Base-by-base conservation (phyloP, 1,140 invertebrate genomes). In the Mesaphorura yosii region DNA sequence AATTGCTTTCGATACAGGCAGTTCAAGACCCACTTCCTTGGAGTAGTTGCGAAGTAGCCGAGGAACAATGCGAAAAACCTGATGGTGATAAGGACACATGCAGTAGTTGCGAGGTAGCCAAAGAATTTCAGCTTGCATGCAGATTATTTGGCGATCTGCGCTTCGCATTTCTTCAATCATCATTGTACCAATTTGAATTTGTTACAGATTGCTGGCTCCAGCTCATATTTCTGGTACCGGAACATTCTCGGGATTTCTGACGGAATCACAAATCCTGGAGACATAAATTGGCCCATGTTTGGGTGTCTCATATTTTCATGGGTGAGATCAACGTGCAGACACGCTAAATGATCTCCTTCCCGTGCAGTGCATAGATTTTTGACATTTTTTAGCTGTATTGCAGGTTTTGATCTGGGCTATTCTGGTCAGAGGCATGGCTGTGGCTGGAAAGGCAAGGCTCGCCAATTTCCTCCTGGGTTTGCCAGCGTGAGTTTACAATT, bases 371-470 rank as follows among this genome's bases (percentile, higher is more conserved):
- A n/a, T n/a, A n/a, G n/a, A n/a, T n/a, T n/a, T n/a, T n/a, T n/a
- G n/a, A n/a, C n/a, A n/a, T n/a, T n/a, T n/a, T n/a, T n/a, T n/a
- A n/a, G n/a, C n/a, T n/a, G n/a, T n/a, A n/a, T n/a, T n/a, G n/a
- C n/a, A n/a, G n/a, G n/a, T 93, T 41, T 73, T 97, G 17, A 89
- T 96, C 49, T 98, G 95, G 68, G 79, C 95, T 71, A 96, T 91
- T 71, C 95, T 98, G 82, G 93, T 93, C 60, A 96, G 96, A 14
- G 29, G 27, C n/a, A 17, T 49, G n/a, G 27, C 42, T 19, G 10
- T 12, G 15, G 17, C 15, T 28, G 31, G 23, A 29, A 46, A 55
- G 29, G 31, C n/a, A 34, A 34, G 31, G 10, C 31, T 28, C 51
- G 22, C 12, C 27, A 6, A 17, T 37, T n/a, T 28, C 19, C 39